A percentile compares a stretch with the other conserved stretches of the same genome.
These are phyloP conservation scores for Lutraria rhynchaena DNA, from an alignment of 1,140 invertebrate genomes.

Conservation along the genomic window DNA sequence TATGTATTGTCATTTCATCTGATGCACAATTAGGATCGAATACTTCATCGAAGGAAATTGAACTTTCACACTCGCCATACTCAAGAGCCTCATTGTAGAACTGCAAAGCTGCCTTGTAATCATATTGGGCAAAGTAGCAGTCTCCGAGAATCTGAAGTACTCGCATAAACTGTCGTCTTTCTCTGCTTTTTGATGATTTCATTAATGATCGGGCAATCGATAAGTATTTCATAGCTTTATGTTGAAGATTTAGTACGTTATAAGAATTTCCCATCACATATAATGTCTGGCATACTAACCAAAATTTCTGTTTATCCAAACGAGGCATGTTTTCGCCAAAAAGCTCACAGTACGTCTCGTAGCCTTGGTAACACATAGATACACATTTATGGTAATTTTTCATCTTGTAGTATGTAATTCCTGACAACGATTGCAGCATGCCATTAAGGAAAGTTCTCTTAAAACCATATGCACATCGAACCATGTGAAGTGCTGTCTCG, in stretches of 20 bases:
- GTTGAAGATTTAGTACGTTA: constrained; percentile 75
- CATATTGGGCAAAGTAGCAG: constrained; percentile 79
- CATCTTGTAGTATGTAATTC: constrained; percentile 79
- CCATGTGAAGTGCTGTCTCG: constrained; percentile 76
- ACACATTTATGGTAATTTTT: constrained; percentile 80
- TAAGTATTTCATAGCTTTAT: constrained; percentile 78
- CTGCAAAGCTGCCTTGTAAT: constrained; percentile 77
- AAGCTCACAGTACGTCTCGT: constrained; percentile 77
- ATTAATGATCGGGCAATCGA: constrained; percentile 75
- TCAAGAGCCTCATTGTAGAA: constrained; percentile 79
- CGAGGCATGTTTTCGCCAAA: constrained; percentile 73
- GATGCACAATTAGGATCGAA: constrained; percentile 74
- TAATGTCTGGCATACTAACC: constrained; percentile 79
- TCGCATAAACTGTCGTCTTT: constrained; percentile 76
- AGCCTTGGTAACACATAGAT: constrained; percentile 77
- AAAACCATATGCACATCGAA: constrained; percentile 72
- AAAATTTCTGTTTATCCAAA: constrained; percentile 76
- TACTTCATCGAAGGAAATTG: constrained; percentile 70
- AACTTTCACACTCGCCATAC: constrained; percentile 74
- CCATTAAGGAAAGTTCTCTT: constrained; percentile 74
- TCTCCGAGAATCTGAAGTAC: constrained; percentile 79
- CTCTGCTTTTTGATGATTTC: constrained; percentile 72
- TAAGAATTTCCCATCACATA: constrained; percentile 80
- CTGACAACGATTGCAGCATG: constrained; percentile 77
- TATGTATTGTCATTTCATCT: constrained; percentile 79